Conservation (phyloP, 1,140 invertebrate species). For the Achroia grisella region DNA sequence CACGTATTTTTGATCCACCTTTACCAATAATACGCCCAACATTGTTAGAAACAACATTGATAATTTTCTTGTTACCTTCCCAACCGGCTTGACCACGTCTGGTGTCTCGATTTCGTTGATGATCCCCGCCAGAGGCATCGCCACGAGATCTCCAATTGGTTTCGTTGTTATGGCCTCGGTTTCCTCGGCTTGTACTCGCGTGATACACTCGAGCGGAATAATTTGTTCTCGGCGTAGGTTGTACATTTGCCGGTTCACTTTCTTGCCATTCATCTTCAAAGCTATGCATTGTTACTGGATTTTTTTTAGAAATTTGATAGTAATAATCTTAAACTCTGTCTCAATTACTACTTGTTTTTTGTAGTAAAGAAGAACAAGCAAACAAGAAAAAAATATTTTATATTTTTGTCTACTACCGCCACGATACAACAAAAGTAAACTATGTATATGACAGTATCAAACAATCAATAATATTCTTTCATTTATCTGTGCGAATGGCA, state of each 20-base stretch:
- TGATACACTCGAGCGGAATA: conserved; percentile 24
- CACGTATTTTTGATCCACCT: conserved; percentile 83
- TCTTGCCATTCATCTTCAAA: conserved; percentile 39
- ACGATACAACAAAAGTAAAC: too few relatives aligned
- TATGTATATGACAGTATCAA: too few relatives aligned
- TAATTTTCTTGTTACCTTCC: conserved; percentile 41
- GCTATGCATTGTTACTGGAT: conserved; percentile 24
- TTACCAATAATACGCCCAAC: conserved; percentile 75
- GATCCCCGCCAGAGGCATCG: conserved; percentile 3
- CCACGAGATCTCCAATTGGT: conserved; percentile 37
- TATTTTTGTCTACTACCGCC: too few relatives aligned
- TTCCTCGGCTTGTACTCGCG: conserved; percentile 18
- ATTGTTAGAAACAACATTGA: conserved; percentile 44
- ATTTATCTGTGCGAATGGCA: too few relatives aligned
- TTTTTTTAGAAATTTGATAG: too few relatives aligned
- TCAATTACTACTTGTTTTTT: too few relatives aligned
- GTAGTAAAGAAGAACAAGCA: too few relatives aligned
- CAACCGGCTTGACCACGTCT: conserved; percentile 16
- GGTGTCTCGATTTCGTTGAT: conserved; percentile 8
- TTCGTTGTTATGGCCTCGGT: conserved; percentile 20
- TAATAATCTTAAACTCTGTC: too few relatives aligned
- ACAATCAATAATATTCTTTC: too few relatives aligned
- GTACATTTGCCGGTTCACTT: conserved; percentile 14
- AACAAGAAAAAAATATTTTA: too few relatives aligned
- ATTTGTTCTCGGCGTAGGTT: conserved; percentile 8